Base-by-base conservation (phyloP, 1,140 invertebrate genomes). In the Zaprionus vittiger region DNA sequence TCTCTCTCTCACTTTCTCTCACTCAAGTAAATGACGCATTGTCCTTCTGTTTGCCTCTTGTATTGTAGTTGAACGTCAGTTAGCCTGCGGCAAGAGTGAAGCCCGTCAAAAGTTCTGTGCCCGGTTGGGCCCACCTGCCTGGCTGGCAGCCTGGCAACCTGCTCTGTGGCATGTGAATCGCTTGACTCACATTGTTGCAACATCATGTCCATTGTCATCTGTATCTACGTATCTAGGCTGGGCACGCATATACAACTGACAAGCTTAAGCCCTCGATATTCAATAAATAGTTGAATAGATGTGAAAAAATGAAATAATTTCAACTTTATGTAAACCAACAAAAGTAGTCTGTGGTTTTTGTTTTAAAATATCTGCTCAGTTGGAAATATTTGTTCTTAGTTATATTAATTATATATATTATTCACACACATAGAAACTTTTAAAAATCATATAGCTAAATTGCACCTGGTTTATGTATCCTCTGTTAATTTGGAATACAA, bases 31-130 rank as follows among this genome's bases (percentile, higher is more conserved):
- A 68, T 69, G 68, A 75, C 56, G 70, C 68, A 67, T 52, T 87
- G 81, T 89, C 77, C 74, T 71, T 89, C 73, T 89, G 73, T 89
- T 84, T 89, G 83, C 64, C 80, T 81, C 77, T 80, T 71, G 67
- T 59, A 86, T 71, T 81, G 64, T 65, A 63, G 72, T 68, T 56
- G 59, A 26, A 64, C 74, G 77, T 74, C 77, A 77, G 72, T 73
- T 83, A 61, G 83, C 77, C 80, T 65, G 65, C 60, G 83, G 59
- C 72, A 77, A 69, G 59, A 70, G 77, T 74, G 80, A 71, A 49
- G 63, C 77, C 54, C 47, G 49, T 67, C 73, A 52, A 31, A 47
- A 31, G 38, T 24, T 14, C 24, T 44, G n/a, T 56, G 37, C 62
- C 61, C n/a, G n/a, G 2, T 17, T 17, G 9, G 4, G 47, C 11